Base-by-base conservation (phyloP, 2,113 vertebrate genomes). In the Sprattus sprattus region DNA sequence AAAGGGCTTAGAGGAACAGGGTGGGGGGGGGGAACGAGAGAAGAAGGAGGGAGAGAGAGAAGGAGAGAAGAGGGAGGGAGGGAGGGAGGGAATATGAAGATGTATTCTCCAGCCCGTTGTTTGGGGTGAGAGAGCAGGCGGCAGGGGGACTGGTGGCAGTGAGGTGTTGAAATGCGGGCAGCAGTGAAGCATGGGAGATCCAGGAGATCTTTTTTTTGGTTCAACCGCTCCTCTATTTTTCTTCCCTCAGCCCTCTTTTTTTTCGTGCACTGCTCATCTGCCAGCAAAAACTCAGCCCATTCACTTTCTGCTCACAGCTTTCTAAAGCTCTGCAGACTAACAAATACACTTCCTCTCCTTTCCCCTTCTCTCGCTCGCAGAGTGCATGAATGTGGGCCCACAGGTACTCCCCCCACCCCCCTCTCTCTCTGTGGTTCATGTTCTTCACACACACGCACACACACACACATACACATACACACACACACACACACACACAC, bases 111-210 rank as follows among this genome's bases (percentile, higher is more conserved):
- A 81, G 82, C 60, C 39, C 46, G 46, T 75, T 86, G 84, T 82
- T 28, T 46, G 67, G 78, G 81, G 47, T 60, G 84, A 85, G 20
- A 52, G 32, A 28, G 52, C 47, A 52, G 60, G n/a, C 44, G 45
- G 39, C 81, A 50, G 71, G 32, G 71, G 11, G 71, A 78, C 71
- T 78, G 71, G 71, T 78, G 71, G 71, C 57, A 83, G 39, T 71
- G 47, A 88, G 75, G 50, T 85, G 84, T 82, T 85, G 81, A 85
- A 85, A 83, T 85, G 64, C 75, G 64, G 85, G 87, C 71, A 47
- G 64, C 81, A 86, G 46, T 78, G 39, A 8, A 78, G 81, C 57
- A 28, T 32, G n/a, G 46, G 28, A 47, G 57, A 84, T 84, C 85
- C 82, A 50, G 78, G 71, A 75, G 87, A 28, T 87, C n/a, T 81